These are phyloP conservation scores for Myotis myotis DNA, from an alignment of 2,797 vertebrate genomes.

Conservation along the genomic window DNA sequence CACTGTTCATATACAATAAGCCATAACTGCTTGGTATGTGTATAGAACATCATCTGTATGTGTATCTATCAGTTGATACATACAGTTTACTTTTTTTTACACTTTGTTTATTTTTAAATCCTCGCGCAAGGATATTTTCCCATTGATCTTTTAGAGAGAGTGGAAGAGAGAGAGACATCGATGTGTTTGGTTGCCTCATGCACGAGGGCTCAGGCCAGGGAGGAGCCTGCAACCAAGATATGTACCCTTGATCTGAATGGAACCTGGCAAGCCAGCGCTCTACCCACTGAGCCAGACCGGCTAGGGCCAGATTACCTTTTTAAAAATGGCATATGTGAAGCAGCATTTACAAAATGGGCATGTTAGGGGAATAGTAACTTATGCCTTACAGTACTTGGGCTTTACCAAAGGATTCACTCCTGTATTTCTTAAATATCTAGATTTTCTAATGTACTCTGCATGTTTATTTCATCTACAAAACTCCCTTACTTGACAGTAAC, in stretches of 20 bases:
- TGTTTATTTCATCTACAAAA: not conserved
- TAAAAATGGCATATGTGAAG: not conserved
- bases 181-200: too few relatives aligned
- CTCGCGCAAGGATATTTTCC: too few relatives aligned
- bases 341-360: not conserved
- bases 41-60: not conserved
- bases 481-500: not conserved
- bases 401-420: not conserved
- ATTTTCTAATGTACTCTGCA: not conserved
- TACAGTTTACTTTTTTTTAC: not conserved
- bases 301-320: too few relatives aligned
- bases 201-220: too few relatives aligned
- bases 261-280: too few relatives aligned
- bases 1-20: not conserved
- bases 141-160: too few relatives aligned
- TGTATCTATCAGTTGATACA: not conserved
- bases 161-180: too few relatives aligned
- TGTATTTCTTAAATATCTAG: not conserved
- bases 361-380: not conserved
- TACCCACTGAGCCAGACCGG: too few relatives aligned
- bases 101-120: too few relatives aligned
- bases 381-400: constrained; percentile 19
- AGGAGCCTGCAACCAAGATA: too few relatives aligned
- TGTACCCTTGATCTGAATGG: too few relatives aligned
- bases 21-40: not conserved